Percentiles rank a stretch among this genome's conserved stretches.
Conservation (phyloP, 2,797 vertebrate species). For the Karalla daura region DNA sequence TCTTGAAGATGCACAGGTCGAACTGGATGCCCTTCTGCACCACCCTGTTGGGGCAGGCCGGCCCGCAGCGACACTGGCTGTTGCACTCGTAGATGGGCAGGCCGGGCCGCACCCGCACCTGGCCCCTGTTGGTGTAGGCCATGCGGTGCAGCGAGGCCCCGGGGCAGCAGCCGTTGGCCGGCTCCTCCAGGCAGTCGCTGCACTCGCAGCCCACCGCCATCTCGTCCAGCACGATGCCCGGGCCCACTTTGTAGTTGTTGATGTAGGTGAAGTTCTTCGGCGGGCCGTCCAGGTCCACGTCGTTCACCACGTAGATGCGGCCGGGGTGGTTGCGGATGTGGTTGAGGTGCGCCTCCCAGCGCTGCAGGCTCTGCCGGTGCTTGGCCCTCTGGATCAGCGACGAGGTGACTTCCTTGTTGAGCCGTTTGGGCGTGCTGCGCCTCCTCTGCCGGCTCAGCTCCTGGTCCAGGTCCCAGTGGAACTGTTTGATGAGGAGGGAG, state of each 20-base stretch:
- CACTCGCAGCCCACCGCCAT: conserved; percentile 91
- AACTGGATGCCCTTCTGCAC: conserved; percentile 93
- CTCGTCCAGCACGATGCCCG: conserved; percentile 84
- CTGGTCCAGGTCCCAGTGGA: conserved; percentile 86
- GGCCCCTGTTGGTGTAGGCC: conserved; percentile 89
- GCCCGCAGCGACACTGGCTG: conserved; percentile 86
- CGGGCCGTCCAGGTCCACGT: conserved; percentile 91
- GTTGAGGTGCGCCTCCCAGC: conserved; percentile 89
- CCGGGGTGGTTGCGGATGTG: conserved; percentile 87
- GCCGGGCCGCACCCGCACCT: conserved; percentile 87
- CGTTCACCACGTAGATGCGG: conserved; percentile 88
- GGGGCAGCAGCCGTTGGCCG: conserved; percentile 87
- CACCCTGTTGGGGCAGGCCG: conserved; percentile 90
- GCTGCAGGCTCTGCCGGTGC: conserved; percentile 81
- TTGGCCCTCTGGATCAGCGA: conserved; percentile 87
- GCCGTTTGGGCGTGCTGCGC: conserved; percentile 61
- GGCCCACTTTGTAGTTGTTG: conserved; percentile 89
- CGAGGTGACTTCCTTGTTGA: conserved; percentile 80
- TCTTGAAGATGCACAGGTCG: conserved; percentile 93
- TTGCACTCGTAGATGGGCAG: conserved; percentile 95
- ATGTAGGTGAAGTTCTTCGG: conserved; percentile 90
- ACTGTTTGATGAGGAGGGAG: conserved; percentile 85
- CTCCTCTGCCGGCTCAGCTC: conserved; percentile 76
- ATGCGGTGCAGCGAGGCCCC: conserved; percentile 87
- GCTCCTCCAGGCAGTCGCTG: conserved; percentile 84